phyloP scores from a whole-genome alignment of 2,888 invertebrate species.

The Chromoteleia sp. region DNA sequence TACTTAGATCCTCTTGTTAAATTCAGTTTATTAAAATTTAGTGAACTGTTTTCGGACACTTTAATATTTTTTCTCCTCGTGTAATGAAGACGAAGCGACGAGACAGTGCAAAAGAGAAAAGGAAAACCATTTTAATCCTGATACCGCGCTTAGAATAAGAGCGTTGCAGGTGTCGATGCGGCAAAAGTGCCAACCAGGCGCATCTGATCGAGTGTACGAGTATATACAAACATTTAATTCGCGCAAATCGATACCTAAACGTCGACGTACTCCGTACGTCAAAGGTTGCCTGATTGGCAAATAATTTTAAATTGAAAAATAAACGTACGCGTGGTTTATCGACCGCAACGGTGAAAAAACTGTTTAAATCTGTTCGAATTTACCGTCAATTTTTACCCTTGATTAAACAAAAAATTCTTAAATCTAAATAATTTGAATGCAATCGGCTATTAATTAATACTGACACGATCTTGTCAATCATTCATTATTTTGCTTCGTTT shows the following conservation, averaged over 20 bases:
- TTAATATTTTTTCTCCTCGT: not conserved
- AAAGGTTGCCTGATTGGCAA: constrained; percentile 34
- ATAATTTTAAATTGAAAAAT: constrained; percentile 44
- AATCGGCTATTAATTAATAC: too few relatives aligned
- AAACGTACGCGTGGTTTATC: constrained; percentile 15
- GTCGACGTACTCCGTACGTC: constrained; percentile 41
- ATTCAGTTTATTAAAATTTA: too few relatives aligned
- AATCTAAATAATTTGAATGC: too few relatives aligned
- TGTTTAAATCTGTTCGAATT: not conserved
- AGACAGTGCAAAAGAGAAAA: constrained; percentile 47
- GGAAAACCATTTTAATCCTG: constrained; percentile 59
- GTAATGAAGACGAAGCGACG: constrained; percentile 52
- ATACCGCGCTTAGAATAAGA: constrained; percentile 55
- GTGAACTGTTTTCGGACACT: too few relatives aligned
- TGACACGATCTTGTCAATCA: too few relatives aligned
- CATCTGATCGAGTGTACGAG: constrained; percentile 58
- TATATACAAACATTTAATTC: constrained; percentile 79
- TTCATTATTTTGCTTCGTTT: too few relatives aligned
- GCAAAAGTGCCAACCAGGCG: constrained; percentile 68
- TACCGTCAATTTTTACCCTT: not conserved
- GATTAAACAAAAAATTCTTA: not conserved
- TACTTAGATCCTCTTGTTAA: too few relatives aligned
- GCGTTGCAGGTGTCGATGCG: constrained; percentile 77
- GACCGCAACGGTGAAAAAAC: not conserved
- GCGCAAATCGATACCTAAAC: constrained; percentile 74